Evolutionary conservation across 2,113 vertebrate species (phyloP), one percentile per base, ranked within the genome.

Genomic region (Neolamprologus falcicula): DNA sequence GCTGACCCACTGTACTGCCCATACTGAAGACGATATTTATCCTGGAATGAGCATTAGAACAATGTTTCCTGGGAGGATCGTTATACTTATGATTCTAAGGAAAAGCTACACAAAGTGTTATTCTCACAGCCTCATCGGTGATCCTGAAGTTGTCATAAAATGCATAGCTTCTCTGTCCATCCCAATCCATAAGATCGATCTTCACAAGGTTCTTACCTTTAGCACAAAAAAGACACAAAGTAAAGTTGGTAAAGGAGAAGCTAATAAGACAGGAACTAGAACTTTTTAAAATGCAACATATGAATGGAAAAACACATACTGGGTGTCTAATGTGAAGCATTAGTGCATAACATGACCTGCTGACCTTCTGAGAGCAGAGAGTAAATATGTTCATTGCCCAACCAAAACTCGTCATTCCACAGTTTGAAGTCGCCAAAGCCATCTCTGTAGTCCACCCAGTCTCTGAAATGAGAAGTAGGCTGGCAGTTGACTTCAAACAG

Each of bases 161-260:
- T 2, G 97, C 97, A 21, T 97, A 93, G 63, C 93, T 96, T 89
- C 31, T 97, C 84, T 97, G 84, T 63, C 98, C 97, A 1, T 96
- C 90, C 98, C 98, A 98, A 96, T 98, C 98, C 96, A 97, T 97
- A 52, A 98, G 93, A 88, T 98, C 97, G 73, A 98, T 97, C 95
- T 97, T 98, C 88, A 98, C 89, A 33, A 97, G 91, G 82, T 94
- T 97, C 73, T 96, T 95, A 87, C 96, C 98, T 98, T 94, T 5
- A 95, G 57, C 16, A 87, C 61, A 31, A 66, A 28, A 17, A 40
- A 17, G 55, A 24, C 2, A 59, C 3, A 11, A 5, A 33, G 9
- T 26, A 24, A 11, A 40, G 3, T 47, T 57, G 52, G 57, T 17
- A 86, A 80, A 3, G 14, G 24, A 52, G 26, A 6, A 52, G 2